Base-by-base conservation (phyloP, 2,797 vertebrate species). In the Ctenochaetus hawaiiensis region DNA sequence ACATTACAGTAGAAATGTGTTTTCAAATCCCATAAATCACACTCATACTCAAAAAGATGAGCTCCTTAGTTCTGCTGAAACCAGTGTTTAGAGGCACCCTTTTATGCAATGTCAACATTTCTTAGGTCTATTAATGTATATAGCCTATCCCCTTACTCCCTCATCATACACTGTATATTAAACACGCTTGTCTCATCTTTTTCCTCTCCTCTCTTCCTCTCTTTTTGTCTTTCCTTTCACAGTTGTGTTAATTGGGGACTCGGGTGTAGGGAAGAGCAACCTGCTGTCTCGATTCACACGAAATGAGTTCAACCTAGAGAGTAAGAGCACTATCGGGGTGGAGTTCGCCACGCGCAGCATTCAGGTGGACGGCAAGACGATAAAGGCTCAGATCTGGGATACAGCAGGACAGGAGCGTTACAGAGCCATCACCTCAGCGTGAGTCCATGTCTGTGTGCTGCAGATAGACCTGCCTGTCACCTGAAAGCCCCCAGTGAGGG, bases 371-470 rank as follows among this genome's bases (percentile, higher is more conserved):
- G 95, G 97, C 81, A 99, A 99, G 96, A 99, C 97, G 59, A 98
- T 99, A 94, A 99, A 99, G 90, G 98, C 98, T 0, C 98, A 99
- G 96, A 99, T 99, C 94, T 99, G 98, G 98, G 98, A 99, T 78
- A 99, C 98, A 0, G 98, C 98, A 0, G 98, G 98, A 26, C 98
- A 99, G 92, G 98, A 99, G 81, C 96, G 98, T 82, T 99, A 99
- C 95, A 95, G 98, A 0, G 98, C 98, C 95, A 99, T 99, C 91
- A 99, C 98, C 72, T 99, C 98, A 0, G 98, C 98, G 97, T 99
- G 92, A 96, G 97, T 96, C 44, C 43, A 16, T 11, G 0, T 23
- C 20, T 65, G 62, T 14, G 63, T 4, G 45, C 48, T 22, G 62
- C 74, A 53, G 45, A 76, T 54, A 65, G 74, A 58, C 39, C 56